Evolutionary conservation across 2,797 vertebrate species (phyloP), one percentile per base, ranked within the genome.

Genomic region (Bradypus variegatus): DNA sequence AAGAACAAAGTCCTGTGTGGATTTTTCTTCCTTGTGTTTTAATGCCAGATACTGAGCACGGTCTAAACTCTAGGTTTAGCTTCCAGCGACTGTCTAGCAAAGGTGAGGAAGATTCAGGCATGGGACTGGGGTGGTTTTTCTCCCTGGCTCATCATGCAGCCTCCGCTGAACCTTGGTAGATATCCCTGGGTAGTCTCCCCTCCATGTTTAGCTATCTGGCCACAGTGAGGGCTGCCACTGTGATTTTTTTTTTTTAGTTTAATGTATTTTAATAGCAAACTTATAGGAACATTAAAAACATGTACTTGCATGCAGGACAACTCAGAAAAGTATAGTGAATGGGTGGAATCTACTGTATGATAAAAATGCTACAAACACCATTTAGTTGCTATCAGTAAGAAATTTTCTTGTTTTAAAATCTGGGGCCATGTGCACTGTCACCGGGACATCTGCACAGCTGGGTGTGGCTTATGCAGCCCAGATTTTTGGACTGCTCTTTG

Each of bases 401-500:
- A 45, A 45, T 45, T 45, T 45, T 45, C 41, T 45, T 45, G 41
- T 45, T 45, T 45, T 45, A 45, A 45, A 45, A 45, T 45, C 3
- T 45, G 41, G 41, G 99, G 96, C 96, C 98, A 99, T 31, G 91
- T 98, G 5, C 98, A 99, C 76, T 96, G 97, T 93, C 98, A 99
- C 97, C 97, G 94, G 98, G 98, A 91, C 97, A 99, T 92, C 98
- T 99, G 72, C 99, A 99, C 96, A 99, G 96, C 96, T 99, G 99
- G 99, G 99, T 99, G 81, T 99, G 99, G 99, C 97, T 99, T 90
- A 99, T 0, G 97, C 99, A 48, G 98, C 99, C 5, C 99, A 99
- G 97, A 97, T 99, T 65, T 99, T 99, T 62, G 99, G 99, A 25
- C 97, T 98, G 96, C 96, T 99, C 94, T 99, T 99, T 92, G 98